These are phyloP conservation scores for Calidris pugnax DNA, from an alignment of 2,113 vertebrate species.

Conservation along the genomic window DNA sequence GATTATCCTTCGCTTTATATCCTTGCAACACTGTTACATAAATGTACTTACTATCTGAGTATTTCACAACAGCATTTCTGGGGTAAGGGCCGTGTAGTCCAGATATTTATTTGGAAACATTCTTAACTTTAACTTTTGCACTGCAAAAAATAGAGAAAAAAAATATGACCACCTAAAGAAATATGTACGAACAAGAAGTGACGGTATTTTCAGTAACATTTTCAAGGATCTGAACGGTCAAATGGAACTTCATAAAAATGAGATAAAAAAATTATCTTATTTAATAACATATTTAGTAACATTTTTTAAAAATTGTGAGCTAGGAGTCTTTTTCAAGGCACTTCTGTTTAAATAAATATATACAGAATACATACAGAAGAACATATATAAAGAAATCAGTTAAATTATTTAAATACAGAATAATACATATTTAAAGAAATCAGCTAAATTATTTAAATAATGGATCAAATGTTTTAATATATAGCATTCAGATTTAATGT, in stretches of 20 bases:
- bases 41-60: background rate
- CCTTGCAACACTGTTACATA: constrained; percentile 16
- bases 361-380: background rate
- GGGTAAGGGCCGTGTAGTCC: background rate
- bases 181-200: background rate
- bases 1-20: background rate
- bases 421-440: background rate
- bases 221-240: background rate
- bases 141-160: background rate
- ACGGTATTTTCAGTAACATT: background rate
- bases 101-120: background rate
- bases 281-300: background rate
- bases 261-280: background rate
- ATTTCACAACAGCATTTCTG: background rate
- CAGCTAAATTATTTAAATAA: background rate
- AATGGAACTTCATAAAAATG: background rate
- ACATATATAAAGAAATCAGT: background rate
- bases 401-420: background rate
- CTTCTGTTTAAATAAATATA: background rate
- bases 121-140: background rate
- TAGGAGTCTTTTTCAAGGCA: background rate
- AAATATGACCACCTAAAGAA: background rate
- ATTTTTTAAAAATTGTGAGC: background rate
- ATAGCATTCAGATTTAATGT: background rate
- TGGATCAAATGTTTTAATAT: background rate